These are phyloP conservation scores for Vicugna pacos DNA, from an alignment of 2,113 vertebrate genomes.

Conservation along the genomic window DNA sequence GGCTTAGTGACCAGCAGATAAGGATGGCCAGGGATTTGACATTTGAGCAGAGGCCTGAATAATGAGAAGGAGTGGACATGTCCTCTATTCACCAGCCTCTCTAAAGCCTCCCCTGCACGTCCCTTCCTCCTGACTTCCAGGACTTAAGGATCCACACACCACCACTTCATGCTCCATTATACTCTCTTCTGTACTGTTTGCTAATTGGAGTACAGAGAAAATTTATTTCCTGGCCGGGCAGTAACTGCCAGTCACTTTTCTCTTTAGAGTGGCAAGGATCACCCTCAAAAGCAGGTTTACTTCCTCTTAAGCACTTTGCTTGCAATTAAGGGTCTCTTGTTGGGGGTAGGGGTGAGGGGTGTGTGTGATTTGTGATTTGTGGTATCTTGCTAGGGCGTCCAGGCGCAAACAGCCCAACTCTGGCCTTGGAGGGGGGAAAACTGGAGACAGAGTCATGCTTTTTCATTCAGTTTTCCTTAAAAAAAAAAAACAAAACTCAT, in stretches of 20 bases:
- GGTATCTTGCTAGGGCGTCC: neutral
- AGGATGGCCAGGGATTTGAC: neutral
- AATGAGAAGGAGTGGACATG: accelerated
- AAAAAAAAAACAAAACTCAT: too few relatives aligned
- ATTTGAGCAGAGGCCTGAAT: neutral
- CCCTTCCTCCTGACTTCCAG: neutral
- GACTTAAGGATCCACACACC: accelerated
- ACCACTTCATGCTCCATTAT: neutral
- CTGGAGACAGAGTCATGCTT: neutral
- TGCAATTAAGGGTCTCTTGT: neutral
- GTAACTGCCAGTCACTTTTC: neutral
- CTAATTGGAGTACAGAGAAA: neutral
- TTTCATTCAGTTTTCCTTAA: neutral
- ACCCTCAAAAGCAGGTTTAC: neutral
- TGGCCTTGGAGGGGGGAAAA: neutral
- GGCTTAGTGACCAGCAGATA: neutral
- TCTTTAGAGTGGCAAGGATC: neutral
- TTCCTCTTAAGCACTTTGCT: neutral
- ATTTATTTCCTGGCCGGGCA: neutral
- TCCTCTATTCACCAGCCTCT: neutral
- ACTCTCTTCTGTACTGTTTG: neutral
- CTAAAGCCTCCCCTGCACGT: too few relatives aligned
- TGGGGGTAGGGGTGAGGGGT: too few relatives aligned
- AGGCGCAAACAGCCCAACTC: neutral
- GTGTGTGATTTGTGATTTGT: neutral